These are phyloP conservation scores for Drosophila affinis DNA, from an alignment of 2,888 invertebrate genomes.

Conservation along the genomic window DNA sequence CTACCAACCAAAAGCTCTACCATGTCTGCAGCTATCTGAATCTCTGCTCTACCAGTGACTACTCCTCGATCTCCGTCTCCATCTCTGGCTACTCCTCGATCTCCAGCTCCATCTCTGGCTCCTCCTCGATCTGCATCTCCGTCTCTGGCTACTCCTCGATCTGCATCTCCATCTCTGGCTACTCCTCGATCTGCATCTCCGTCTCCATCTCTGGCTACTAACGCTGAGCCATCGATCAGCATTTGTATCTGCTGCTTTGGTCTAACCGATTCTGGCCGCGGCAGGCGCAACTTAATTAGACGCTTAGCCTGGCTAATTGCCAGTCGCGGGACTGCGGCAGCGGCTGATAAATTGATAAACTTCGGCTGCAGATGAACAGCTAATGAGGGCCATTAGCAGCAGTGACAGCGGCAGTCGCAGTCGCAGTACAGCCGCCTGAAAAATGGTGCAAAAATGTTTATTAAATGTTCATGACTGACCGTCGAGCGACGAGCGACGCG, in stretches of 20 bases:
- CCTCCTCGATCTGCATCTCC: background rate
- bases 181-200: slow-evolving; percentile 11
- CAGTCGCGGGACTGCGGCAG: slow-evolving; percentile 36
- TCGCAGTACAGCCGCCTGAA: slow-evolving; percentile 38
- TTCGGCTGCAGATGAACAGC: slow-evolving; percentile 70
- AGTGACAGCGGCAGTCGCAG: slow-evolving; percentile 42
- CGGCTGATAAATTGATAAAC: slow-evolving; percentile 70
- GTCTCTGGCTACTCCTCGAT: background rate
- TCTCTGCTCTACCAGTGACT: background rate
- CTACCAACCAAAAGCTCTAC: background rate
- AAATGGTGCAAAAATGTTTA: slow-evolving; percentile 75
- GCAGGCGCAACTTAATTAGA: slow-evolving; percentile 73
- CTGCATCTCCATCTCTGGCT: background rate
- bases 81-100: background rate
- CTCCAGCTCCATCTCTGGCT: slow-evolving; percentile 1
- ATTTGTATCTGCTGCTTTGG: slow-evolving; percentile 44
- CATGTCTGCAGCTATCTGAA: slow-evolving; percentile 9
- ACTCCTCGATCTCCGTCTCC: slow-evolving; percentile 6
- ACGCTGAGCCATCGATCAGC: slow-evolving; percentile 62
- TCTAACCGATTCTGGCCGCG: background rate
- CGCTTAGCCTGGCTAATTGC: slow-evolving; percentile 74
- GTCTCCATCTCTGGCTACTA: slow-evolving; percentile 1
- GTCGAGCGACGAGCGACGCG: slow-evolving; percentile 21
- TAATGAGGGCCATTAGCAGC: slow-evolving; percentile 73
- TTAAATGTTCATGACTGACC: slow-evolving; percentile 67